Evolutionary conservation across 2,113 vertebrate genomes (phyloP), one percentile per base, ranked within the genome.

Genomic region (Halcyon senegalensis): DNA sequence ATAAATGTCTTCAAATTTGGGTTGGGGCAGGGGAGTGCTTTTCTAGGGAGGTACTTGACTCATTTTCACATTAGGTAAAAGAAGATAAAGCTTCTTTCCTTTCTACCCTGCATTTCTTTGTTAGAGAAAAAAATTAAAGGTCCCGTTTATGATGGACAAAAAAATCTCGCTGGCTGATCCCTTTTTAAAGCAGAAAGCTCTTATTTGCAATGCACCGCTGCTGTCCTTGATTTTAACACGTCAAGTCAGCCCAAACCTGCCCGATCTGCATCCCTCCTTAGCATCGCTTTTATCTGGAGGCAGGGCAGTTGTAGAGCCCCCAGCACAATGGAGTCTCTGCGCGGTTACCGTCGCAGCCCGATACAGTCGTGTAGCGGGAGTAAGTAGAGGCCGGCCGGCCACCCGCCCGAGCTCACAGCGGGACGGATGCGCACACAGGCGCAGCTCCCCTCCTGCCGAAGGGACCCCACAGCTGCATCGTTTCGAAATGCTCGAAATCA

Each of bases 311-410:
- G 58, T 8, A 23, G 39, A 48, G 51, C 9, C 1, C 41, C 44
- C 10, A 8, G 14, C 39, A 44, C 60, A 31, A 10, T 0, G 31
- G 2, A 12, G 56, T 20, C 33, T 28, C 43, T 11, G 37, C 5
- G 4, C 3, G 89, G 8, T 3, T 18, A 24, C 78, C 6, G 0
- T 41, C 41, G n/a, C 72, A n/a, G 56, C 33, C 56, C 0, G 6
- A 8, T 7, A 11, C 24, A 30, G 46, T 9, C 1, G 1, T 0
- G 4, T 6, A 51, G 23, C 9, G 23, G 30, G 39, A 33, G 14
- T 11, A 10, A 59, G 0, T 3, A 62, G n/a, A 31, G 58, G 67
- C 46, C 48, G 9, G 24, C 4, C 50, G 20, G 24, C 4, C 50
- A 18, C 11, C 16, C 8, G 4, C 31, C 37, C 3, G 2, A 25